Conservation (phyloP, 2,888 invertebrate genomes). For the Drosophila atripex region DNA sequence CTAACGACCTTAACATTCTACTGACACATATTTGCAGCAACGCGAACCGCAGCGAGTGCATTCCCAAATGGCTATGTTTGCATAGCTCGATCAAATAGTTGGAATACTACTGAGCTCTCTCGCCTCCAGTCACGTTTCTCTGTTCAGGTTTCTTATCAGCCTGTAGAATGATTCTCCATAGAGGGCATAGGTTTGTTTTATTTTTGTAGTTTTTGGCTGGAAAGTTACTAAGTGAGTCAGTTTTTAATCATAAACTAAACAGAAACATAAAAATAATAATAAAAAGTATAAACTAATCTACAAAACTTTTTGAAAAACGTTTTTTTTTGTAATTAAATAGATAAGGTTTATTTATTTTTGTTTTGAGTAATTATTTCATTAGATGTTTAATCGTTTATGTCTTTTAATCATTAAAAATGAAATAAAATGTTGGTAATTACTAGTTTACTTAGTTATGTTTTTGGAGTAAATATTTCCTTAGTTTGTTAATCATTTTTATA, state of each 20-base stretch:
- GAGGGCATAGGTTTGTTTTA: conserved; percentile 1
- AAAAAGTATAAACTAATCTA: not conserved
- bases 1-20: conserved; percentile 32
- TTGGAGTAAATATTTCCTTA: too few relatives aligned
- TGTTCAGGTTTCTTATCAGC: conserved; percentile 38
- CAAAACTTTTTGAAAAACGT: too few relatives aligned
- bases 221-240: conserved; percentile 24
- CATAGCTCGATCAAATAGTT: conserved; percentile 26
- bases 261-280: conserved; percentile 6
- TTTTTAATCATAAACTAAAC: conserved; percentile 37
- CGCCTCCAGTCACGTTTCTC: conserved; percentile 35
- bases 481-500: too few relatives aligned
- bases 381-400: too few relatives aligned
- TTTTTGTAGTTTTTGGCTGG: not conserved
- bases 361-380: too few relatives aligned
- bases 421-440: too few relatives aligned
- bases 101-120: conserved; percentile 9
- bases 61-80: conserved; percentile 15
- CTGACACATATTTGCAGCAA: conserved; percentile 16
- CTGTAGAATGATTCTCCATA: conserved; percentile 30
- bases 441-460: too few relatives aligned
- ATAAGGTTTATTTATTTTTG: too few relatives aligned
- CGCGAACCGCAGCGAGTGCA: conserved; percentile 7
- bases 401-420: too few relatives aligned
- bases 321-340: too few relatives aligned